Evolutionary conservation across 2,888 invertebrate species (phyloP), one percentile per base, ranked within the genome.

Genomic region (Trichogramma dendrolimi): DNA sequence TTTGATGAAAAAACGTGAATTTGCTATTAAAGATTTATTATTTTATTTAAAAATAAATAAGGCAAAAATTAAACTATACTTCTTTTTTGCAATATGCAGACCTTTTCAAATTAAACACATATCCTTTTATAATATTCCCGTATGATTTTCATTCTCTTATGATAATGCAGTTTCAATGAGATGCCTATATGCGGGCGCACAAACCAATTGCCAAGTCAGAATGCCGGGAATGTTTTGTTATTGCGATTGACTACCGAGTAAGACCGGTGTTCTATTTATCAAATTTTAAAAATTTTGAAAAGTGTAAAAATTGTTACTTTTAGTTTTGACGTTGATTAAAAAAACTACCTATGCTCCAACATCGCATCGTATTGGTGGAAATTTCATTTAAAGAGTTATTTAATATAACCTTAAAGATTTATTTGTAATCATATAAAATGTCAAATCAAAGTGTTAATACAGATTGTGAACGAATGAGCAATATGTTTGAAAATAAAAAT

Each of bases 391-490:
- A 41, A 27, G 44, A 42, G 7, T 11, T 11, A 43, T 51, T n/a
- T 5, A 50, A 40, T 55, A 27, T 50, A 40, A 52, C 8, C 52
- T 52, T n/a, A 11, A 52, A 11, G 41, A 52, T 39, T 52, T 52
- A 40, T 39, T 52, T 4, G 47, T 40, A 47, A 58, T 42, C 40
- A 58, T 58, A 40, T 4, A 70, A 42, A 55, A 77, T 77, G 77
- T 72, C 76, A 62, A 73, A 70, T 65, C 71, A 71, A 62, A 71
- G 70, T 63, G 65, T 65, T 60, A 71, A 71, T 63, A 52, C 58
- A 4, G 75, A 75, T 66, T 72, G 67, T 56, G 74, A 71, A 43
- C 72, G 69, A 66, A 74, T 77, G 72, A 71, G 74, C 49, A 73
- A 70, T 65, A 62, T 67, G 42, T 65, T 67, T 43, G 73, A 74